These are phyloP conservation scores for Noctua comes DNA, from an alignment of 2,888 invertebrate genomes.

Conservation along the genomic window DNA sequence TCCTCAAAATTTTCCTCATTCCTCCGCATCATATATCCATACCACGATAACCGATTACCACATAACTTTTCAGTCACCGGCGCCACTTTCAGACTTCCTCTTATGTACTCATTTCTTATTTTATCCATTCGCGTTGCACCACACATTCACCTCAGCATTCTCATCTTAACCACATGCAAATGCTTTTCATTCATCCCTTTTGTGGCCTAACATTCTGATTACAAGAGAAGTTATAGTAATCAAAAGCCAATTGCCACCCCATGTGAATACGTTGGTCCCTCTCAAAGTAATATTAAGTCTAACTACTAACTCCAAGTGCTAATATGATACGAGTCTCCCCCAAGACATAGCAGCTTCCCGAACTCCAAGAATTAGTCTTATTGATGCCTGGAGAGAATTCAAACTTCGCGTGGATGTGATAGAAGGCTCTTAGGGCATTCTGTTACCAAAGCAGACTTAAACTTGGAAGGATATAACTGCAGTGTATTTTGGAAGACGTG, in stretches of 20 bases:
- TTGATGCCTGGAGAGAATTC: slow-evolving; percentile 38
- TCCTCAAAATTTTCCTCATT: no score
- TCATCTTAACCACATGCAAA: no score
- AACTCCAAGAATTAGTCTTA: slow-evolving; percentile 36
- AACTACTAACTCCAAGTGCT: slow-evolving; percentile 10
- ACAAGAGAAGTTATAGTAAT: neutral
- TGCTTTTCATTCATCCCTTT: no score
- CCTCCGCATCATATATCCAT: no score
- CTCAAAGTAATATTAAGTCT: slow-evolving; percentile 7
- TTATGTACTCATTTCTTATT: no score
- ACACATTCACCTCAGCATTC: no score
- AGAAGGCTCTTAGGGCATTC: slow-evolving; percentile 13
- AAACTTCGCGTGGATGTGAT: slow-evolving; percentile 29
- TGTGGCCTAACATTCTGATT: no score
- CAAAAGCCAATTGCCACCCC: neutral
- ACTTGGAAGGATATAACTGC: neutral
- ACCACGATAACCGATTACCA: no score
- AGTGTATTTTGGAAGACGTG: slow-evolving; percentile 32
- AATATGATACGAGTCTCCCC: slow-evolving; percentile 25
- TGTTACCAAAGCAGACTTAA: slow-evolving; percentile 1
- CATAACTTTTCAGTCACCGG: no score
- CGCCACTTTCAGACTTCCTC: no score
- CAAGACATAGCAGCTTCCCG: neutral
- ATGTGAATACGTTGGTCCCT: neutral
- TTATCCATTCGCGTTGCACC: no score